These are phyloP conservation scores for Hirtodrosophila cameraria DNA, from an alignment of 2,888 invertebrate species.

Conservation along the genomic window DNA sequence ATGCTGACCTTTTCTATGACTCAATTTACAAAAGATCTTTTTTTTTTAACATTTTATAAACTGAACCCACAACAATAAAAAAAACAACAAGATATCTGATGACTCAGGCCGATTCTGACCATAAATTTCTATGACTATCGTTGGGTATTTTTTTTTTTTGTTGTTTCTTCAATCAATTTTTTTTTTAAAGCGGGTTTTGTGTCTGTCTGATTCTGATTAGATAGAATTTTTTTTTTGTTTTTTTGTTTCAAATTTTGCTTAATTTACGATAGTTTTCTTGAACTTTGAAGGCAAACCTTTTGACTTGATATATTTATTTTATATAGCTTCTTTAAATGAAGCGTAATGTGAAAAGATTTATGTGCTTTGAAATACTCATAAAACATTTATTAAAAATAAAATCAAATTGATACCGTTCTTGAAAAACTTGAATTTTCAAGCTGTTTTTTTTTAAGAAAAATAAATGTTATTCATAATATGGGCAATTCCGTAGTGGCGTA, in stretches of 20 bases:
- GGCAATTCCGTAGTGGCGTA: too few species aligned
- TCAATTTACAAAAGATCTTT: conserved; percentile 22
- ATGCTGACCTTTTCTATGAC: conserved; percentile 34
- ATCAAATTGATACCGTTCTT: too few species aligned
- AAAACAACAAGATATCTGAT: conserved; percentile 7
- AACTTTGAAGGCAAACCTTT: conserved; percentile 16
- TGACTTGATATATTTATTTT: conserved; percentile 15
- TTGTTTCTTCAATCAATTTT: conserved; percentile 1
- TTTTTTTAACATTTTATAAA: not conserved
- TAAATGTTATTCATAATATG: too few species aligned
- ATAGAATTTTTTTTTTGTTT: conserved; percentile 41
- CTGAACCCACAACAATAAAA: too few species aligned
- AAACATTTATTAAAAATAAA: conserved; percentile 5
- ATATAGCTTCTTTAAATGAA: conserved; percentile 22
- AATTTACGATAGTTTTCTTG: conserved; percentile 54
- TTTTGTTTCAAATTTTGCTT: conserved; percentile 54
- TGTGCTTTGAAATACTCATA: not conserved
- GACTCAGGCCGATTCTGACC: conserved; percentile 35
- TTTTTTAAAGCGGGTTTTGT: conserved; percentile 10
- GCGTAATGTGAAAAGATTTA: conserved; percentile 16
- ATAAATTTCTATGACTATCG: conserved; percentile 31
- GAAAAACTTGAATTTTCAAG: too few species aligned
- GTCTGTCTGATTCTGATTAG: conserved; percentile 58
- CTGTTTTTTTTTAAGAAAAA: too few species aligned
- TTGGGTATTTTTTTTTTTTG: conserved; percentile 20